These are phyloP conservation scores for Cremastobaeus sp. DNA, from an alignment of 2,888 invertebrate species.

Conservation along the genomic window DNA sequence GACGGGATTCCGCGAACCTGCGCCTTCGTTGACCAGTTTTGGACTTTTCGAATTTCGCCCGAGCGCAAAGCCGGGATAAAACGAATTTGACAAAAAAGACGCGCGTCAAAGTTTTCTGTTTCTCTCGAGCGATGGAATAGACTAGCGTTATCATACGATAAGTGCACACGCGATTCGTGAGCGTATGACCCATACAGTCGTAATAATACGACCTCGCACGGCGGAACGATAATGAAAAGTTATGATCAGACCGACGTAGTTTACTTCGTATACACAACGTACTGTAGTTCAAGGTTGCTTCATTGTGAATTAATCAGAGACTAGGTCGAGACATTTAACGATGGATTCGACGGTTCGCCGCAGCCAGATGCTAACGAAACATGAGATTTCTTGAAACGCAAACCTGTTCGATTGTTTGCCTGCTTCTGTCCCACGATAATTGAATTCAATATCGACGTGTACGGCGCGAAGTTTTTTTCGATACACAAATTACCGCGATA, in stretches of 20 bases:
- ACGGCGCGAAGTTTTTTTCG: no score
- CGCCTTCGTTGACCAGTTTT: no score
- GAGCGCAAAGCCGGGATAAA: no score
- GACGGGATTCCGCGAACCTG: no score
- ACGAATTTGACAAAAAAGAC: no score
- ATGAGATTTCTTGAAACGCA: no score
- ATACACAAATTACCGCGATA: no score
- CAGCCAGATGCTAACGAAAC: no score
- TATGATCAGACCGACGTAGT: conserved; percentile 50
- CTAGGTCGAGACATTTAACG: conserved; percentile 38
- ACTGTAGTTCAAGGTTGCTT: conserved; percentile 58
- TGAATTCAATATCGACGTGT: no score
- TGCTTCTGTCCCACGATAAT: no score
- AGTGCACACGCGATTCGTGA: conserved; percentile 57
- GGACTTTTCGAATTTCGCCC: no score
- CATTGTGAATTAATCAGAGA: conserved; percentile 50
- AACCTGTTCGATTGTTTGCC: no score
- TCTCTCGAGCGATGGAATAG: conserved; percentile 43
- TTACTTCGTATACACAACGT: conserved; percentile 50
- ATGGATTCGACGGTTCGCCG: conserved; percentile 14
- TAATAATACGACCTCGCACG: conserved; percentile 56
- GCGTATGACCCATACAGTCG: conserved; percentile 55
- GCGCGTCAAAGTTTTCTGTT: conserved; percentile 51
- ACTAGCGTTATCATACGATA: conserved; percentile 42
- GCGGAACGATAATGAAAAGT: conserved; percentile 61